Base-by-base conservation (phyloP, 2,888 invertebrate genomes). In the Argyra leucocephala region DNA sequence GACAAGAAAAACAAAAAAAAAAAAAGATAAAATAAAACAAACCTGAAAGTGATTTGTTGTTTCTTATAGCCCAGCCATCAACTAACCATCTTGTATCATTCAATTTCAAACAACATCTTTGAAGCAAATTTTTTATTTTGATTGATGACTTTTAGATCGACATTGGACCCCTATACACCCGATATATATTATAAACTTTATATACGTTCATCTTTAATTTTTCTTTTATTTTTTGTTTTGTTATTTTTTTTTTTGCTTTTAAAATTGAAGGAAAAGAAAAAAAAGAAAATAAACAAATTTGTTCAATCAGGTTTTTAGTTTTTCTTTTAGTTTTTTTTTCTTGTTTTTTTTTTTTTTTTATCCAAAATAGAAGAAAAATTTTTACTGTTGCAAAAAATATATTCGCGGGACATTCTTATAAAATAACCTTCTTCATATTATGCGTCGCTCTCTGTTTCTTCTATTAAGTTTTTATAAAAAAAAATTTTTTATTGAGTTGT, bases 61-160 rank as follows among this genome's bases (percentile, higher is more conserved):
- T 48, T 18, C 48, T 48, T 48, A 48, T 48, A n/a, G 12, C 48
- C 18, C 48, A 48, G 2, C n/a, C 48, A 12, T 12, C 18, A 48
- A 48, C 37, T 1, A 48, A 48, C 48, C 12, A 48, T 48, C 48
- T 15, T 12, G 48, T 9, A 48, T 48, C 48, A 12, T 48, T 48
- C 48, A 48, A 48, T 48, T 48, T 48, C 48, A n/a, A n/a, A 48
- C 5, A 31, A 31, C 48, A 48, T 48, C 48, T 48, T 48, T 48
- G 6, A 15, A 48, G 15, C 48, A 48, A 48, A 48, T 18, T 12
- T 48, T 48, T 48, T 48, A 48, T 48, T 48, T 48, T 48, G 48
- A 48, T 48, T 48, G 48, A 48, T 48, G 48, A 48, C n/a, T 48
- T 48, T 48, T n/a, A 48, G 48, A 48, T 48, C 48, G 48, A 48